phyloP scores from a whole-genome alignment of 2,113 vertebrate genomes.

The Engraulis encrasicolus region DNA sequence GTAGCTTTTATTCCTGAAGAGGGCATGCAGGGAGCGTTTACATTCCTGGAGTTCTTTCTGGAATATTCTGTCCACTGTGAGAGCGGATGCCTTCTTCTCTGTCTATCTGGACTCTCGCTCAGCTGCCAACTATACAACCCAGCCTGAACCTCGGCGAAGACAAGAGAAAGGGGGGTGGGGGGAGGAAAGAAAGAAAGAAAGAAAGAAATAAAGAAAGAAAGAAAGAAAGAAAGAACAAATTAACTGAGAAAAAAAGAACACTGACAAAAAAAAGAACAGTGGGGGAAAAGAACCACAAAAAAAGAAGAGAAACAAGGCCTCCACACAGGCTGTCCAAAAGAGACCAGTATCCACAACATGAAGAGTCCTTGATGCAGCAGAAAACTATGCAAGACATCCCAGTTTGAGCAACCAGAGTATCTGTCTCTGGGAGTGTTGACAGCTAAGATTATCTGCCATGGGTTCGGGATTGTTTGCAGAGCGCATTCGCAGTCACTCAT shows the following conservation, averaged over 20 bases:
- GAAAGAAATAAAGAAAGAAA: neutral
- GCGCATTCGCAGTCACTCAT: neutral
- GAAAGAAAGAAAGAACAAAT: neutral
- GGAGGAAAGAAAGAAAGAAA: neutral
- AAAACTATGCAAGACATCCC: neutral
- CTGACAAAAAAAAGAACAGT: too few relatives aligned
- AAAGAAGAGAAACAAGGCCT: neutral
- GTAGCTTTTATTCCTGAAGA: slow-evolving; percentile 17
- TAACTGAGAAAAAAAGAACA: neutral
- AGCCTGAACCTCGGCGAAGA: slow-evolving; percentile 14
- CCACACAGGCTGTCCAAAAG: neutral
- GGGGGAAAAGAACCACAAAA: too few relatives aligned
- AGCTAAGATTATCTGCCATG: neutral
- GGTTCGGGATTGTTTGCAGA: neutral
- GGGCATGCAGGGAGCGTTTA: slow-evolving; percentile 25
- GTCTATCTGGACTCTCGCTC: slow-evolving; percentile 7
- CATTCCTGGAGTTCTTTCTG: slow-evolving; percentile 25
- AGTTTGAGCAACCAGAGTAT: neutral
- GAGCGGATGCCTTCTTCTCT: neutral
- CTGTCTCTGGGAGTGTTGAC: neutral
- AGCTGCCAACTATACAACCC: neutral
- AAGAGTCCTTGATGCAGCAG: neutral
- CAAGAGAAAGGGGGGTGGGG: neutral
- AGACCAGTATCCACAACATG: neutral
- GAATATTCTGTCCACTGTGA: slow-evolving; percentile 15